Percentiles rank a stretch among this genome's conserved stretches.
Conservation (phyloP, 2,113 vertebrate genomes). For the Passerina amoena region DNA sequence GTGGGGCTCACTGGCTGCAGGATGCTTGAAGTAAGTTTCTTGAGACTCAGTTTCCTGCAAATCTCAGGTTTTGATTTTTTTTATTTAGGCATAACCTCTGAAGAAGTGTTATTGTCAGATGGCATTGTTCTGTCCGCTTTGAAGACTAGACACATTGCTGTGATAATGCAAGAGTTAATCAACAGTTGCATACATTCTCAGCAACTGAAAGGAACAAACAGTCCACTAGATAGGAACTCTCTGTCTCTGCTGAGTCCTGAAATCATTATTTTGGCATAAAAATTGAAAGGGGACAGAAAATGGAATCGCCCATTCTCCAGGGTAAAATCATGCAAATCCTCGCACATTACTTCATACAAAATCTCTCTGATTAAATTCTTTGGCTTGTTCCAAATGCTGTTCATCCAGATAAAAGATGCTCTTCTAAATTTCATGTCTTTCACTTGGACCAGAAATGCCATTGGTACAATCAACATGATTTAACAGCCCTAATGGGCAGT, state of each 20-base stretch:
- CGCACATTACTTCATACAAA: not conserved
- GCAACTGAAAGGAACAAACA: not conserved
- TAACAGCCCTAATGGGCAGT: not conserved
- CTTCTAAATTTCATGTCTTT: not conserved
- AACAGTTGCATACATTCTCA: not conserved
- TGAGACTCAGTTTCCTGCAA: not conserved
- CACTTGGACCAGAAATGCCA: not conserved
- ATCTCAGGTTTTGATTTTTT: not conserved
- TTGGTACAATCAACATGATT: not conserved
- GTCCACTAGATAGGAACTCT: not conserved
- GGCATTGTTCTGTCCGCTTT: not conserved
- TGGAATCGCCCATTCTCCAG: not conserved
- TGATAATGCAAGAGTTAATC: not conserved
- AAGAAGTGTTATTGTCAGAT: not conserved
- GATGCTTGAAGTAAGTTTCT: not conserved
- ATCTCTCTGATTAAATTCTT: not conserved
- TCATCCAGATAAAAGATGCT: not conserved
- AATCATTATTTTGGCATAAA: not conserved
- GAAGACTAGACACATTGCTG: not conserved
- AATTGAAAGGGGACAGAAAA: not conserved
- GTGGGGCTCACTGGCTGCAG: accelerated
- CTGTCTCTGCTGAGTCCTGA: not conserved
- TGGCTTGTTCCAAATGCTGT: not conserved
- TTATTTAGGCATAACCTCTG: not conserved
- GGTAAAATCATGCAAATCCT: not conserved